Percentiles rank a stretch among this genome's conserved stretches.
phyloP scores from a whole-genome alignment of 2,113 vertebrate species.

The Theristicus caerulescens region DNA sequence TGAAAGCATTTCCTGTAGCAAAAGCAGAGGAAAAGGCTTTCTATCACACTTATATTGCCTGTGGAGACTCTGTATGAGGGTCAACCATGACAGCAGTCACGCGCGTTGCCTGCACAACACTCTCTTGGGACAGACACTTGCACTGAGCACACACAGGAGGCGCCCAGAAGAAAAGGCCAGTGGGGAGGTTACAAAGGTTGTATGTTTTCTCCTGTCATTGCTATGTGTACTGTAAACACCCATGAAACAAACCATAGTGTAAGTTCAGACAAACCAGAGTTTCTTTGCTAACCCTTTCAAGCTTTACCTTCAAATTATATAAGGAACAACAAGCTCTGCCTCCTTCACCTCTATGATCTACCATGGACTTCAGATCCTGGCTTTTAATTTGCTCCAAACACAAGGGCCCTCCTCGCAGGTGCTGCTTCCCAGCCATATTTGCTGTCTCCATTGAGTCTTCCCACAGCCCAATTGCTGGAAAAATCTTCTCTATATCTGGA shows the following conservation, averaged over 20 bases:
- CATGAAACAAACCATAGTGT: background rate
- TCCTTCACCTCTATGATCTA: background rate
- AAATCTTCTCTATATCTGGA: background rate
- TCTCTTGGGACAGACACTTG: background rate
- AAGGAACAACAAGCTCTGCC: background rate
- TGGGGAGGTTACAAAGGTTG: background rate
- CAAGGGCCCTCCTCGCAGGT: background rate
- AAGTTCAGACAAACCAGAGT: background rate
- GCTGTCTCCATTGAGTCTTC: background rate
- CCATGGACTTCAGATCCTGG: background rate
- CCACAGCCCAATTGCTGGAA: background rate
- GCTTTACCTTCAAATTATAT: background rate
- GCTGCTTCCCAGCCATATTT: background rate
- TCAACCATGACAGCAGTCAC: background rate
- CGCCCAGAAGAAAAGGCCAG: background rate
- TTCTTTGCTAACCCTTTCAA: background rate
- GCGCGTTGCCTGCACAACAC: fast-evolving
- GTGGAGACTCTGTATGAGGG: background rate
- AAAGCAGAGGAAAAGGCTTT: background rate
- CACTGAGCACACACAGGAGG: background rate
- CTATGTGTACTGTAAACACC: background rate
- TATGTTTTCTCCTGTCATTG: background rate
- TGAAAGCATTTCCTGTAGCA: background rate
- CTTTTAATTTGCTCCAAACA: background rate
- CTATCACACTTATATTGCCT: background rate